Percentiles rank a stretch among this genome's conserved stretches.
These are phyloP conservation scores for Drosophila rhopaloa DNA, from an alignment of 1,140 invertebrate species.

Conservation along the genomic window DNA sequence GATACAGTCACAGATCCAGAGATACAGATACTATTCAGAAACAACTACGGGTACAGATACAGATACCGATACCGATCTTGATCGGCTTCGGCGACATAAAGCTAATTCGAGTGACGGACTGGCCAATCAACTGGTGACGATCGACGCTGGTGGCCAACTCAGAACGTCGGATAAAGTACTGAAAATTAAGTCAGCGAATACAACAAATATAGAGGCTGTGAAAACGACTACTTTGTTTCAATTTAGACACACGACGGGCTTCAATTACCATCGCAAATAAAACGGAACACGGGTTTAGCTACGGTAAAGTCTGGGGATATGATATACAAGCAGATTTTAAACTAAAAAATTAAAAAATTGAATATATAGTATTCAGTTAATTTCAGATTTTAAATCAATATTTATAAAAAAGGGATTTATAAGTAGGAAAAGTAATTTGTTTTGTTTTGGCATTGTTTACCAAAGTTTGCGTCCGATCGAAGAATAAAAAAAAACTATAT, in stretches of 20 bases:
- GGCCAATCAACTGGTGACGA: constrained; percentile 48
- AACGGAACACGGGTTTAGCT: constrained; percentile 5
- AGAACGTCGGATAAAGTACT: constrained; percentile 36
- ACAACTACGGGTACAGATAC: constrained; percentile 4
- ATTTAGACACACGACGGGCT: constrained; percentile 69
- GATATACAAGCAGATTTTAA: background rate
- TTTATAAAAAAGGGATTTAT: no score
- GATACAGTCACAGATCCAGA: constrained; percentile 34
- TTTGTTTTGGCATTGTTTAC: no score
- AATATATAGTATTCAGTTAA: background rate
- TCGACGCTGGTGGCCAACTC: constrained; percentile 58
- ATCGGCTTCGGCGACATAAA: constrained; percentile 55
- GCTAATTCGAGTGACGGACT: constrained; percentile 70
- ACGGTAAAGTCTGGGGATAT: constrained; percentile 6
- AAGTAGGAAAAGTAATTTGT: no score
- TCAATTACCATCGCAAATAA: constrained; percentile 55
- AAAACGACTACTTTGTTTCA: constrained; percentile 51
- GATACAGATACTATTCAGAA: constrained; percentile 11
- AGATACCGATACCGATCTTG: constrained; percentile 49
- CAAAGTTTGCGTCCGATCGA: no score
- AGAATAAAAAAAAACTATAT: no score
- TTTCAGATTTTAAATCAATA: no score
- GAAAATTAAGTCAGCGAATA: background rate
- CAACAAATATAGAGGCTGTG: constrained; percentile 6
- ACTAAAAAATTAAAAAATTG: no score